phyloP scores from a whole-genome alignment of 2,797 vertebrate genomes.

The Mormyrops boulengeri region DNA sequence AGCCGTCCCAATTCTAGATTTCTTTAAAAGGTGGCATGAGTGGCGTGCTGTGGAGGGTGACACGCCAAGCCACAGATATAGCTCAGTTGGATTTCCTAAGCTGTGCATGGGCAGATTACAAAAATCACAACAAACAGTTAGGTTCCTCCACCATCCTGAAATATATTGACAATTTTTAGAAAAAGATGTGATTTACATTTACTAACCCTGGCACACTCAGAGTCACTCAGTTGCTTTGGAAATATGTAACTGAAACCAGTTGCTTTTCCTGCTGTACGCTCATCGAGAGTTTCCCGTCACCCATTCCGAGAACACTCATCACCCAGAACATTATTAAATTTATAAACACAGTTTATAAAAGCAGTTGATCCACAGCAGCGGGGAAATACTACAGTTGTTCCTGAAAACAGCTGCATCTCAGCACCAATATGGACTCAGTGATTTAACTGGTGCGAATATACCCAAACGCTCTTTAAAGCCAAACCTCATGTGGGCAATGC shows the following conservation, averaged over 20 bases:
- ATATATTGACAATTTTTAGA: background rate
- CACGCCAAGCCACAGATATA: background rate
- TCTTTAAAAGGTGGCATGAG: background rate
- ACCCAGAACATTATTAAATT: background rate
- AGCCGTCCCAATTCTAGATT: background rate
- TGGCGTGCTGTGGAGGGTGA: background rate
- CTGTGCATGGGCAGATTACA: background rate
- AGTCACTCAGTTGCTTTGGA: background rate
- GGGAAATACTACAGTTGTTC: background rate
- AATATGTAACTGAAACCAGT: background rate
- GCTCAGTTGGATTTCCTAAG: background rate
- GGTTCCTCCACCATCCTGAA: background rate
- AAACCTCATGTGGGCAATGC: background rate
- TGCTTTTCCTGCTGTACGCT: background rate
- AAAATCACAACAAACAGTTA: background rate
- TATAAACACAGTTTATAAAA: background rate
- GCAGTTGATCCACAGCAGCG: background rate
- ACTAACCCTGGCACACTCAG: background rate
- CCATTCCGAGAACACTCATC: background rate
- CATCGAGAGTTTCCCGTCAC: background rate
- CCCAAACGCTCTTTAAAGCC: background rate
- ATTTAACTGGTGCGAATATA: background rate
- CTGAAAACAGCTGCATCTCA: background rate
- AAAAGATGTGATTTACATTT: background rate
- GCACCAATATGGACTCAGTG: background rate